Evolutionary conservation across 2,888 invertebrate species (phyloP), one percentile per base, ranked within the genome.

Genomic region (Eueremaeus valkanovi): DNA sequence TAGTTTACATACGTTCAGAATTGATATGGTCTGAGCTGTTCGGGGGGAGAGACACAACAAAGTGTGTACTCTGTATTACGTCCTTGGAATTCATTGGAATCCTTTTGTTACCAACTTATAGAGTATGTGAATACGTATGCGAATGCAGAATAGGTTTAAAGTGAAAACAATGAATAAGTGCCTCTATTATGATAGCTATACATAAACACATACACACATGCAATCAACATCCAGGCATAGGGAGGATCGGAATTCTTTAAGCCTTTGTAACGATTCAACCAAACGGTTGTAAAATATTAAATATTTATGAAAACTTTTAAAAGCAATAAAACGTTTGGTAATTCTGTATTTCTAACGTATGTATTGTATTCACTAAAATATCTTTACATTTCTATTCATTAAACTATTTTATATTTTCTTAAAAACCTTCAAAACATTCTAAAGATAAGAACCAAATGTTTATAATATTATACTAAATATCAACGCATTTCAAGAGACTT

Each of bases 11-110:
- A 3, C 9, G 45, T 45, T 45, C 16, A 45, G 16, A 45, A 16
- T 16, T 6, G 9, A 13, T 58, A 29, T 31, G 3, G 58, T 58
- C 29, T 51, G 51, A n/a, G 13, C 58, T 58, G 58, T 24, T 27
- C 27, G 27, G 3, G 29, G 36, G 36, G 6, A 66, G 36, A 66
- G 63, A n/a, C 36, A 66, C 21, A 49, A 49, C 49, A 61, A 33
- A 29, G 18, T n/a, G 21, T n/a, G 24, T 11, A 58, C 58, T 58
- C 24, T 24, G 29, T 11, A 29, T 58, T 58, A 31, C 24, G 70
- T 70, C 70, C 70, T 70, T 70, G 70, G 45, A 70, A 70, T 66
- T 66, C 63, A 66, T 66, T 66, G 61, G n/a, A 66, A 36, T 66
- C 63, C 63, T 66, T 66, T 66, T 66, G 63, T 66, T 66, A 66